A percentile compares a stretch with the other conserved stretches of the same genome.
Conservation (phyloP, 1,140 invertebrate species). For the Propsilocerus akamusi region DNA sequence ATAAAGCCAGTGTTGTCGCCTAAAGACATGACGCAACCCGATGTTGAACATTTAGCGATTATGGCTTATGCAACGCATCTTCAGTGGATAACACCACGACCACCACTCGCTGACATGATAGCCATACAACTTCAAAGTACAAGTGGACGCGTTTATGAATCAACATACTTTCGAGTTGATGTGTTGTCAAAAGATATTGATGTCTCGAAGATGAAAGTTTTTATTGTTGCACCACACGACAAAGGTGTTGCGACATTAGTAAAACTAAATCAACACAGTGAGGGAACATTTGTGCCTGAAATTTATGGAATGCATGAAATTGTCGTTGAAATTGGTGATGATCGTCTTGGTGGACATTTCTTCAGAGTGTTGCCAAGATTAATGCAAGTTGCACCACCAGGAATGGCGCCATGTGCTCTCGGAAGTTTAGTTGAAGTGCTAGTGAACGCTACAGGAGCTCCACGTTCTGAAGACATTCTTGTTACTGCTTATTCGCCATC, state of each 20-base stretch:
- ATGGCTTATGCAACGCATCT: constrained; percentile 88
- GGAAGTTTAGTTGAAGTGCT: constrained; percentile 89
- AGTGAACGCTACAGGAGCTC: constrained; percentile 74
- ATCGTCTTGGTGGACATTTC: constrained; percentile 38
- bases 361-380: constrained; percentile 73
- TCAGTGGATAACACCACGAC: constrained; percentile 67
- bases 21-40: constrained; percentile 83
- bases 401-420: constrained; percentile 85
- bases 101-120: constrained; percentile 59
- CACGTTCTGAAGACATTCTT: constrained; percentile 60
- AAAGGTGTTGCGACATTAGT: constrained; percentile 34
- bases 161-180: constrained; percentile 61
- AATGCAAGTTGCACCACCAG: constrained; percentile 67
- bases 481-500: constrained; percentile 80
- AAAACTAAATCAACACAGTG: constrained; percentile 46
- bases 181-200: constrained; percentile 60
- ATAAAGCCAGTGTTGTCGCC: constrained; percentile 78
- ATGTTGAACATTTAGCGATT: constrained; percentile 87
- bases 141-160: constrained; percentile 63
- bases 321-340: constrained; percentile 38
- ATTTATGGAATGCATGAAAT: constrained; percentile 86
- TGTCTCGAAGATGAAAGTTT: constrained; percentile 55
- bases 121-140: constrained; percentile 56
- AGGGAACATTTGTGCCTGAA: constrained; percentile 69
- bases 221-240: constrained; percentile 63